These are phyloP conservation scores for Caligus rogercresseyi DNA, from an alignment of 1,140 invertebrate genomes.

Conservation along the genomic window DNA sequence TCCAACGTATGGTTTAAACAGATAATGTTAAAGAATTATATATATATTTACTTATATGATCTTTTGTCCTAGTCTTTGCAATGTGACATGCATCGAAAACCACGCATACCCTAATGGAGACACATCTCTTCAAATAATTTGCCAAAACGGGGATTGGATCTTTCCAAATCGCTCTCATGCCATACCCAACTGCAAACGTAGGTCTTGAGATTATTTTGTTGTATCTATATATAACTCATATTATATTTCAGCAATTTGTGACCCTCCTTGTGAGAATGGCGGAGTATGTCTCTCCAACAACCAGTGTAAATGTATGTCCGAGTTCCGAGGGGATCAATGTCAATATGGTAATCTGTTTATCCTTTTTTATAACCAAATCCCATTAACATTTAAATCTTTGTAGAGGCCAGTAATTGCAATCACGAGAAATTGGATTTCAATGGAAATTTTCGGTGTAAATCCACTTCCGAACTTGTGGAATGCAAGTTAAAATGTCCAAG, in stretches of 20 bases:
- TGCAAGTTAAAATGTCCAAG: conserved; percentile 46
- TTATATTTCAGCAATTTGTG: conserved; percentile 40
- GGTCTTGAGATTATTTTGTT: conserved; percentile 24
- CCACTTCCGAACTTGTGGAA: conserved; percentile 35
- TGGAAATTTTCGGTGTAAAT: conserved; percentile 47
- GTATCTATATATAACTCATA: conserved; percentile 9
- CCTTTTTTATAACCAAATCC: neutral
- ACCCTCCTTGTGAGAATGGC: conserved; percentile 50
- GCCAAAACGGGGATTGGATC: conserved; percentile 42
- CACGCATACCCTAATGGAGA: conserved; percentile 47
- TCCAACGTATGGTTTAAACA: conserved; percentile 44
- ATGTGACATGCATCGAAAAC: conserved; percentile 38
- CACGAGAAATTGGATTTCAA: conserved; percentile 46
- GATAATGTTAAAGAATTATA: neutral
- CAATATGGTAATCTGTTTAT: conserved; percentile 44
- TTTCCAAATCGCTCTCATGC: conserved; percentile 36
- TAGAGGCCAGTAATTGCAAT: conserved; percentile 39
- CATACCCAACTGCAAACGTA: conserved; percentile 45
- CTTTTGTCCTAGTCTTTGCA: conserved; percentile 34
- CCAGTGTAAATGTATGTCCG: conserved; percentile 49
- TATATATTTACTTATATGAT: neutral
- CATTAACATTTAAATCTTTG: conserved; percentile 22
- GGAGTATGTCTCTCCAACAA: conserved; percentile 52
- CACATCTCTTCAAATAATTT: conserved; percentile 38
- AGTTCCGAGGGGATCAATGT: conserved; percentile 48